These are phyloP conservation scores for Trissolcus japonicus DNA, from an alignment of 2,888 invertebrate species.

Conservation along the genomic window DNA sequence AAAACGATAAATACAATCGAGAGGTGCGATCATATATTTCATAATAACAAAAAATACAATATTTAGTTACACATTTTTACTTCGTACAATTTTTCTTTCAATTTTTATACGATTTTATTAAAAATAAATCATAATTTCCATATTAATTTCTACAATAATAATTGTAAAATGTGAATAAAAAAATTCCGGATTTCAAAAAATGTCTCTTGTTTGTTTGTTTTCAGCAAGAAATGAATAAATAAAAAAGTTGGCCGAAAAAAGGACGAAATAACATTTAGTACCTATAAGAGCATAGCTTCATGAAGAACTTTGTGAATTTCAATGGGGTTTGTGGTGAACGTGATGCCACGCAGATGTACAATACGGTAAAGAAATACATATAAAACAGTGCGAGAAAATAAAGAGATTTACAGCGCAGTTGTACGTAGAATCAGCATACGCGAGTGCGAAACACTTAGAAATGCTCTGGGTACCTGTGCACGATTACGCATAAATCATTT, in stretches of 20 bases:
- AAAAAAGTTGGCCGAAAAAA: not conserved
- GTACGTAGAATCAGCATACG: conserved; percentile 36
- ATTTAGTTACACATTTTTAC: no score
- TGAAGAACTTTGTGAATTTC: conserved; percentile 32
- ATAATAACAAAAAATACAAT: no score
- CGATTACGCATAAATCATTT: conserved; percentile 48
- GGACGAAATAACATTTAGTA: conserved; percentile 1
- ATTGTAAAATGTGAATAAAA: no score
- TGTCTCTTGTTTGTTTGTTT: no score
- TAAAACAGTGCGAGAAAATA: conserved; percentile 49
- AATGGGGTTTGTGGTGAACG: conserved; percentile 29
- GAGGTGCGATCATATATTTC: no score
- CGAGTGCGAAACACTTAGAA: conserved; percentile 44
- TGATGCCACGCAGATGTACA: conserved; percentile 39
- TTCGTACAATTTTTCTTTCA: no score
- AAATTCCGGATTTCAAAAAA: no score
- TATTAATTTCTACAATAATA: no score
- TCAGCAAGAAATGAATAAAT: no score
- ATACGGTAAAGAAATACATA: conserved; percentile 33
- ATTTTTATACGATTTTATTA: no score
- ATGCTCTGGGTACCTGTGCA: conserved; percentile 35
- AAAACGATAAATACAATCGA: no score
- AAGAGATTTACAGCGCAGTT: conserved; percentile 54
- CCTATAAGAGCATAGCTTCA: not conserved
- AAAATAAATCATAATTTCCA: no score